phyloP scores from a whole-genome alignment of 2,888 invertebrate species.

The Lysandra bellargus region DNA sequence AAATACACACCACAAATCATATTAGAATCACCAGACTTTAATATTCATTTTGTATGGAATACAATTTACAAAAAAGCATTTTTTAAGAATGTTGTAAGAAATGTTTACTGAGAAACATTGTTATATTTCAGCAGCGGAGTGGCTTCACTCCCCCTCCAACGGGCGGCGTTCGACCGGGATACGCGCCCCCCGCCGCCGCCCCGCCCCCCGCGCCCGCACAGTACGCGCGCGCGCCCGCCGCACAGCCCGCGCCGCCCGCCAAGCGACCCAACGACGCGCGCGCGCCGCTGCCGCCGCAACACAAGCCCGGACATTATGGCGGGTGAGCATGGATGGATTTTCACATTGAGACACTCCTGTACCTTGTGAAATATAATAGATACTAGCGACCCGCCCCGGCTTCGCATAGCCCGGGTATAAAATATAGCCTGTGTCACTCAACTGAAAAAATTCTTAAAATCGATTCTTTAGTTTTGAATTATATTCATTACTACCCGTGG shows the following conservation, averaged over 20 bases:
- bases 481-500: no score
- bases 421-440: no score
- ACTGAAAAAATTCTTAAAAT: no score
- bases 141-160: conserved; percentile 80
- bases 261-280: conserved; percentile 80
- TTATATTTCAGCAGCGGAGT: conserved; percentile 78
- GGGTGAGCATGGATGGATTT: conserved; percentile 41
- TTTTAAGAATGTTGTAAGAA: no score
- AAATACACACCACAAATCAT: no score
- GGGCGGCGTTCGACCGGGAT: conserved; percentile 34
- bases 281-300: conserved; percentile 81
- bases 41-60: no score
- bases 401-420: no score
- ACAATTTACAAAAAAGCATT: no score
- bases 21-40: no score
- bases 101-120: not conserved
- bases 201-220: conserved; percentile 71
- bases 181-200: conserved; percentile 41
- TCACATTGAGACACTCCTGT: not conserved
- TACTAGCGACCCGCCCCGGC: no score
- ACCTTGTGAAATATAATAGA: not conserved
- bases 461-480: no score
- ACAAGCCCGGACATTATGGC: conserved; percentile 70
- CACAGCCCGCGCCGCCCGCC: conserved; percentile 59
- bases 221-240: conserved; percentile 67